Evolutionary conservation across 2,113 vertebrate species (phyloP).

Genomic region (Gymnobelideus leadbeateri): DNA sequence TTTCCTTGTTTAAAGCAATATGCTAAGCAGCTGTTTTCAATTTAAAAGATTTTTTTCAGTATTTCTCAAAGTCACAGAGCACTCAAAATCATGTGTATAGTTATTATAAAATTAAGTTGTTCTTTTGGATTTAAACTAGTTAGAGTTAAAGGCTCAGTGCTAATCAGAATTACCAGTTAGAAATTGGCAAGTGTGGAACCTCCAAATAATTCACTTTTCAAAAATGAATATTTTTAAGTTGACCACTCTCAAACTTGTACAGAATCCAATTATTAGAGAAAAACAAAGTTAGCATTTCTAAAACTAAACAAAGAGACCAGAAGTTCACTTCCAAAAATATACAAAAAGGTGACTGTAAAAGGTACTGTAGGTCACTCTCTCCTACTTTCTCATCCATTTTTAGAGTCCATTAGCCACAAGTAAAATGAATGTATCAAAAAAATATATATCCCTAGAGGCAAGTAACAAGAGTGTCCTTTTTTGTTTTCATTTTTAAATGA

Average conservation of each 20-base stretch:
- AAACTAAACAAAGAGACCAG: background rate
- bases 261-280: constrained; percentile 18
- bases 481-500: constrained; percentile 8
- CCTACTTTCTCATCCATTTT: background rate
- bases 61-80: constrained; percentile 41
- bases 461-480: background rate
- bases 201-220: background rate
- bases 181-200: constrained; percentile 1
- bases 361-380: background rate
- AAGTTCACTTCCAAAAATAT: background rate
- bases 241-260: background rate
- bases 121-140: constrained; percentile 39
- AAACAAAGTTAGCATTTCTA: background rate
- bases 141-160: background rate
- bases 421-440: background rate
- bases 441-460: background rate
- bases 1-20: constrained; percentile 43
- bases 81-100: constrained; percentile 30
- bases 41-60: background rate
- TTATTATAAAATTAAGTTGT: constrained; percentile 6
- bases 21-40: constrained; percentile 20
- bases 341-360: background rate
- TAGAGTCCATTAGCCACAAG: constrained; percentile 21
- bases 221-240: constrained; percentile 26
- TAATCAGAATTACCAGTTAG: background rate